Conservation (phyloP, 2,888 invertebrate genomes). For the Meandrusa payeni region DNA sequence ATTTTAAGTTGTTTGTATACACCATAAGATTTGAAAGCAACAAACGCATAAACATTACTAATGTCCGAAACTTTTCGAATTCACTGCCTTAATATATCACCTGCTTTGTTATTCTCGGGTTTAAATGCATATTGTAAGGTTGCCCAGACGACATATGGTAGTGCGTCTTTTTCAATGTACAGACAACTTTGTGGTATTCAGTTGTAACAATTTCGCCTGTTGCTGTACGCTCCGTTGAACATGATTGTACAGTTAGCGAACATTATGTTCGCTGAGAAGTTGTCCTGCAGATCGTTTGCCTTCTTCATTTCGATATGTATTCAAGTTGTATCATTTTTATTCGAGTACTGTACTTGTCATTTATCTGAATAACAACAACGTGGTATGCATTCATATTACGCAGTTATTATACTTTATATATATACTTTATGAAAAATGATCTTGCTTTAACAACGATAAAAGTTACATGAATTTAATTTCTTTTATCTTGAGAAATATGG, state of each 20-base stretch:
- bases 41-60: constrained; percentile 69
- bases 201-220: constrained; percentile 14
- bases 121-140: constrained; percentile 29
- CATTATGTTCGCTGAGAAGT: constrained; percentile 3
- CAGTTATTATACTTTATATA: background rate
- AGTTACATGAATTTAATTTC: constrained; percentile 5
- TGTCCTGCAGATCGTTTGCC: constrained; percentile 4
- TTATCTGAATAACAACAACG: constrained; percentile 6
- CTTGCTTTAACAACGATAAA: background rate
- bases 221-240: constrained; percentile 19
- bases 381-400: constrained; percentile 2
- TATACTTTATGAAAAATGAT: constrained; percentile 6
- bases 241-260: constrained; percentile 27
- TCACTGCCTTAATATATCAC: constrained; percentile 53
- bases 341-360: constrained; percentile 1
- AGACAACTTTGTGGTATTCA: constrained; percentile 7
- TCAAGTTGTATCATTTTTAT: constrained; percentile 15
- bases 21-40: constrained; percentile 52
- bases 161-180: background rate
- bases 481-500: background rate
- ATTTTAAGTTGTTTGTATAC: constrained; percentile 2
- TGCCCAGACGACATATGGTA: constrained; percentile 1
- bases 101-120: constrained; percentile 49
- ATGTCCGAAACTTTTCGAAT: constrained; percentile 55
- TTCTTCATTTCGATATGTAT: constrained; percentile 17